Base-by-base conservation (phyloP, 1,140 invertebrate species). In the Drosophila bocki region DNA sequence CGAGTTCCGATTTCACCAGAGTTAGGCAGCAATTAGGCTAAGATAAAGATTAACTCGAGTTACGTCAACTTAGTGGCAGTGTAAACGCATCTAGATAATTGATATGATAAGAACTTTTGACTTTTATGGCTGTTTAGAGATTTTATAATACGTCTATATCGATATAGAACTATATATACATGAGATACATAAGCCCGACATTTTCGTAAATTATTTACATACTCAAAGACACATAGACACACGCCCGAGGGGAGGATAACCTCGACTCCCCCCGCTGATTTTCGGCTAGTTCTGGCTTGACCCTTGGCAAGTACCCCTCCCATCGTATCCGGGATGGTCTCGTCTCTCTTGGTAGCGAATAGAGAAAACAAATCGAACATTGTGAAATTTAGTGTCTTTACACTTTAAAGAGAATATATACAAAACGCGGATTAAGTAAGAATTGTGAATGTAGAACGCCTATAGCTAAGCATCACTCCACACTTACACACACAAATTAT, bases 381-480 rank as follows among this genome's bases (percentile, higher is more conserved):
- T 88, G 85, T 88, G 85, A 88, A 88, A 88, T 88, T 88, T 88
- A 88, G 85, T 88, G 85, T 88, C 85, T 88, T 88, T 88, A 88
- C 85, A 88, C 85, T 88, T 88, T 88, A 88, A 88, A 88, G 85
- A 87, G 74, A 80, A 87, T 72, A 87, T 88, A 86, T 74, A 86
- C 53, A 74, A 53, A 56, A 62, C 4, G 71, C 19, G 71, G 47
- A 76, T 39, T 57, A 78, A 69, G 64, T 53, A 69, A 63, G 65
- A 74, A 76, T 41, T 39, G 53, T 50, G 51, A 80, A 77, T 53
- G 60, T 53, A 78, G 56, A 78, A 51, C 58, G 37, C 70, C 67
- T 57, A 69, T 60, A 78, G 59, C 48, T 68, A 84, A 75, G 64
- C 53, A 53, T 53, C 63, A 80, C 59, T 51, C 42, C 37, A 62